Percentiles rank a stretch among this genome's conserved stretches.
phyloP scores from a whole-genome alignment of 2,797 vertebrate species.

The Xiphorhynchus erythropygius region DNA sequence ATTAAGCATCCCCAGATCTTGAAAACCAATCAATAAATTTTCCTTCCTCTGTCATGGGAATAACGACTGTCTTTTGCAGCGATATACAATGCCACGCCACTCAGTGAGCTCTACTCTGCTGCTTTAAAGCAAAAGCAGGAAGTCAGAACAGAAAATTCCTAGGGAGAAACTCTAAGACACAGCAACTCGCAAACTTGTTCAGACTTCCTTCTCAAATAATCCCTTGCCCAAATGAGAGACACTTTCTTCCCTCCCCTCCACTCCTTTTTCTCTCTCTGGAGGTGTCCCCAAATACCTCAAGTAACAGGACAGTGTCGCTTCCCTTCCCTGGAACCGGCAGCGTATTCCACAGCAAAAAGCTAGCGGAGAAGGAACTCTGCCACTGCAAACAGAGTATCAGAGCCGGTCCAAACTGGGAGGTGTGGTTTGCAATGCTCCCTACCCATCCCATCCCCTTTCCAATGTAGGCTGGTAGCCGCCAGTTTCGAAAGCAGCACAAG shows the following conservation, averaged over 20 bases:
- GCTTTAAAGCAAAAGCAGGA: slow-evolving; percentile 31
- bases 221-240: background rate
- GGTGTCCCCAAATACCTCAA: background rate
- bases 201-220: background rate
- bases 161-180: background rate
- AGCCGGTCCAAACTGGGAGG: slow-evolving; percentile 21
- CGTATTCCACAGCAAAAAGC: background rate
- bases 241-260: background rate
- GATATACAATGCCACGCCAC: too few relatives aligned
- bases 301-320: background rate
- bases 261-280: background rate
- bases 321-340: background rate
- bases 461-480: background rate
- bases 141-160: background rate
- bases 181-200: background rate
- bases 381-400: background rate
- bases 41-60: fast-evolving
- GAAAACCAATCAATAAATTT: background rate
- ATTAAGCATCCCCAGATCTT: background rate
- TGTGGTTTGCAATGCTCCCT: slow-evolving; percentile 35
- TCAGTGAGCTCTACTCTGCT: background rate
- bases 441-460: background rate
- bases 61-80: background rate
- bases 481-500: background rate
- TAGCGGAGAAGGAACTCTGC: background rate